Evolutionary conservation across 2,113 vertebrate genomes (phyloP), one percentile per base, ranked within the genome.

Genomic region (Mastomys natalensis): DNA sequence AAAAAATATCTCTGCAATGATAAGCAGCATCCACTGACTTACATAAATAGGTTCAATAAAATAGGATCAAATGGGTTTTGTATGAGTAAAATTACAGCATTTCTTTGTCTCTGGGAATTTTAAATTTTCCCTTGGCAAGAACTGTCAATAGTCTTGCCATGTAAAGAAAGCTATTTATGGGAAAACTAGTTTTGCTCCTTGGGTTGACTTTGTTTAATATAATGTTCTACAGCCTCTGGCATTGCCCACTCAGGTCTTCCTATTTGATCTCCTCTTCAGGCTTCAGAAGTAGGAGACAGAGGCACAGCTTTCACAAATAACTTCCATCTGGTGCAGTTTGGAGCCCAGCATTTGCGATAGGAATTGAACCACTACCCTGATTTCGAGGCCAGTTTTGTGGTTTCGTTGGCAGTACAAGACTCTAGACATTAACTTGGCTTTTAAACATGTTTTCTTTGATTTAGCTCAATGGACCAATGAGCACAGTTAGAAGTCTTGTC

Each of bases 321-420:
- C 17, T 90, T 95, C 93, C 86, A 96, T 97, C 86, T 94, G 89
- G 43, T 95, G 8, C 29, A 62, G 22, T 68, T 88, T 97, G 45
- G 62, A 96, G 82, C 40, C 58, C 64, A 66, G 11, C n/a, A 15
- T 85, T 94, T 92, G 68, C 58, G 43, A 76, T 64, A 92, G 68
- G 1, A 95, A 88, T 86, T 89, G 40, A 96, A 85, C 72, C 80
- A 64, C 31, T 21, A 68, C 58, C 51, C 12, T 86, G 31, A 0
- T 96, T 95, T 95, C 22, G 43, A 86, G 40, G 58, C n/a, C 91
- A 95, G 90, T 15, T 1, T 88, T 91, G 26, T 80, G 55, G 31
- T 62, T 55, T 95, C 34, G 72, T 87, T 87, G 68, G 74, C 85
- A 76, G 21, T 70, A 0, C 24, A 64, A 96, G 34, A 81, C 22